Evolutionary conservation across 2,888 invertebrate genomes (phyloP), one percentile per base, ranked within the genome.

Genomic region (Pachycephus smyrnensis): DNA sequence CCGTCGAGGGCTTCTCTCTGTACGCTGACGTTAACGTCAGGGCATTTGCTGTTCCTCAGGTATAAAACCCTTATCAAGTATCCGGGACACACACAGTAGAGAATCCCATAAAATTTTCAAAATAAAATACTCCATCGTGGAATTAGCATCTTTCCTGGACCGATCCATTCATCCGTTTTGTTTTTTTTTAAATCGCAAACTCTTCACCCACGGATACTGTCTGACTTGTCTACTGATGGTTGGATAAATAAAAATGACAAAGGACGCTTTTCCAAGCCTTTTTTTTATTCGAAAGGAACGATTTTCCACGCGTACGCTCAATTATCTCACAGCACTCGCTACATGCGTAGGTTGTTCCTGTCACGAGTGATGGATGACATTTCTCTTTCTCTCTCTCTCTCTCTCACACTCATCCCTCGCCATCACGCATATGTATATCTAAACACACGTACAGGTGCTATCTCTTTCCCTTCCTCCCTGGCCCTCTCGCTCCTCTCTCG

Each of bases 351-450:
- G 84, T 83, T 86, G 84, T 83, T 86, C 12, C 74, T 74, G 69
- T 35, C 69, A 80, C 76, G 84, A 86, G 88, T 90, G 90, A 90
- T 90, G 88, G 89, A 91, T 89, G 87, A 89, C 82, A 85, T 83
- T 79, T 78, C 78, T 78, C 75, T n/a, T 69, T 76, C 69, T 68
- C 77, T n/a, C 75, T 68, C 77, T 76, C 77, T 71, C 75, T 73
- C 55, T 33, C 69, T 69, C n/a, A n/a, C n/a, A n/a, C n/a, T n/a
- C n/a, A 40, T 75, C 78, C 77, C 23, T 73, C 75, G 76, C 71
- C 68, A 31, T 12, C 76, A 73, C 36, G n/a, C 31, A 32, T 74
- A 40, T 77, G 73, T 76, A 36, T 71, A 74, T 33, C 77, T 68
- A 75, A 74, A 23, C 23, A 15, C 40, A 40, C 73, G 40, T 75